Base-by-base conservation (phyloP, 1,140 invertebrate genomes). In the Cydia pomonella region DNA sequence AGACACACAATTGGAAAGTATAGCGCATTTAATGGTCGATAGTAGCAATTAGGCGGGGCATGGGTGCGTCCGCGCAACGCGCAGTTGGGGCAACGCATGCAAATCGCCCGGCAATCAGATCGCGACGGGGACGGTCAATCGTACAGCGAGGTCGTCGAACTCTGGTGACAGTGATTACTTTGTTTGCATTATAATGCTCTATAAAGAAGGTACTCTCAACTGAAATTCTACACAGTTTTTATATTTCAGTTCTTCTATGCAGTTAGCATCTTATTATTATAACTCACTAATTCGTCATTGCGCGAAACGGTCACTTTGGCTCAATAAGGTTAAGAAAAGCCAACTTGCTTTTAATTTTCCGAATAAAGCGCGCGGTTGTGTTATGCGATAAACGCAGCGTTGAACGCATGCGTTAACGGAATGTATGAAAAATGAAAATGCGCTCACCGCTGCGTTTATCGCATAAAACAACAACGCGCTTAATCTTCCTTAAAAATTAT, bases 71-170 rank as follows among this genome's bases (percentile, higher is more conserved):
- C 80, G 84, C 84, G 83, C 84, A 86, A 74, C 78, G 75, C 64
- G 41, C 33, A 77, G 75, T 47, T 29, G 64, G 38, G 64, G 38
- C 33, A 7, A 84, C 85, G 84, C 86, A 92, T 90, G 90, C 89
- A 91, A 91, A 92, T 90, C 85, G 82, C 82, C 78, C 84, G 81
- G 85, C 88, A 91, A 92, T 92, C 90, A 90, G 90, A 86, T 90
- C 90, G 89, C 87, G 85, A 90, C 87, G 78, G 73, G 82, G 82
- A 78, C 88, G 85, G 87, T 87, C 90, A 88, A 84, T 84, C 88
- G 85, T 86, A 78, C 83, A 77, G 79, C 80, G 72, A 81, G 86
- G 89, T 89, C 87, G 75, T 81, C 83, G 84, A 86, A 78, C 76
- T 21, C 62, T 78, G 80, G 77, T 80, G 81, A 81, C 78, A 84